Percentiles rank a stretch among this genome's conserved stretches.
Conservation (phyloP, 2,888 invertebrate species). For the Himalopsyche tibetana region DNA sequence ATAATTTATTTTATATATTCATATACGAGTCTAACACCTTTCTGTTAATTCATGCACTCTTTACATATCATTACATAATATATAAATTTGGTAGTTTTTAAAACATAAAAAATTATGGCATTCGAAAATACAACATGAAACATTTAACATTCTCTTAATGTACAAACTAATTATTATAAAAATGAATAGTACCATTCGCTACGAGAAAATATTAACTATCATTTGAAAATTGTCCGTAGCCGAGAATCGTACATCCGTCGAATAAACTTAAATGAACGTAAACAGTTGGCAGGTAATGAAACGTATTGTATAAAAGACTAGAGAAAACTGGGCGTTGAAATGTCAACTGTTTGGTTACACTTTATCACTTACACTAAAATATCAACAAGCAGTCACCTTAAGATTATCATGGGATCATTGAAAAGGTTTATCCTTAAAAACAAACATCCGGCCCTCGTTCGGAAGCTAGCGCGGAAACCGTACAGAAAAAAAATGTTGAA, state of each 20-base stretch:
- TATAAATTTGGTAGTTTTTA: slow-evolving; percentile 47
- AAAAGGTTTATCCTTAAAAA: slow-evolving; percentile 43
- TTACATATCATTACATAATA: slow-evolving; percentile 44
- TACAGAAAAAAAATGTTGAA: not conserved
- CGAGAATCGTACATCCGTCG: slow-evolving; percentile 19
- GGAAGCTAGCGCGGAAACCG: not conserved
- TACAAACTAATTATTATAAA: slow-evolving; percentile 45
- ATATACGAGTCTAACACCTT: slow-evolving; percentile 17
- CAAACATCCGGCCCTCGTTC: not conserved
- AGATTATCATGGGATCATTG: slow-evolving; percentile 46
- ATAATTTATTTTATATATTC: slow-evolving; percentile 35
- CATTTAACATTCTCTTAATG: slow-evolving; percentile 45
- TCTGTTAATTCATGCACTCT: slow-evolving; percentile 19
- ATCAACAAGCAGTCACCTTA: slow-evolving; percentile 58
- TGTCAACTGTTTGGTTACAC: slow-evolving; percentile 64
- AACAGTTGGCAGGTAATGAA: slow-evolving; percentile 57
- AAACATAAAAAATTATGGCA: slow-evolving; percentile 55
- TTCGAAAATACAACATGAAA: slow-evolving; percentile 54
- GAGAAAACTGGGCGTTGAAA: slow-evolving; percentile 65
- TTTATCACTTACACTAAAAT: slow-evolving; percentile 57
- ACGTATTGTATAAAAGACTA: slow-evolving; percentile 63
- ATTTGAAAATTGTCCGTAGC: slow-evolving; percentile 47
- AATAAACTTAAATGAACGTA: slow-evolving; percentile 49
- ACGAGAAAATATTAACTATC: slow-evolving; percentile 29
- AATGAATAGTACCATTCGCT: slow-evolving; percentile 44